Evolutionary conservation across 1,140 invertebrate genomes (phyloP), one percentile per base, ranked within the genome.

Genomic region (Drosophila malerkotliana): DNA sequence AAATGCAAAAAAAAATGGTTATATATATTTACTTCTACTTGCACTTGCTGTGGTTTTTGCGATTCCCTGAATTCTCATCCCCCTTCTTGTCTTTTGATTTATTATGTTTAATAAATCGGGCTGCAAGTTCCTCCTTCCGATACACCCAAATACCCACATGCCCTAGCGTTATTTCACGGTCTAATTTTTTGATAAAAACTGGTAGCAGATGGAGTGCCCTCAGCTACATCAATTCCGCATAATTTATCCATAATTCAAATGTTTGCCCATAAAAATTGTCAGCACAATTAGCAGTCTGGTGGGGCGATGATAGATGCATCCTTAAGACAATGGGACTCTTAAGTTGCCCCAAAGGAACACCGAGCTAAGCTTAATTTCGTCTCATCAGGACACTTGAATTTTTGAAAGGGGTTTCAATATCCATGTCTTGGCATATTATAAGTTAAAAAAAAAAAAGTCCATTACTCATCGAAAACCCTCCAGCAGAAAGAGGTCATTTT

Each of bases 131-230:
- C 30, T 21, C n/a, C n/a, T n/a, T 9, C 15, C 26, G n/a, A 14
- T 14, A 51, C 45, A 37, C 62, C 41, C 41, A 3, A 44, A 15
- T 44, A n/a, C 34, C 14, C 41, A 61, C 59, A 53, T 49, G 34
- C 45, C 24, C 52, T 49, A 49, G 73, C 51, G 75, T 87, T 87
- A 87, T 79, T 87, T 87, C 83, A 87, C 82, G 82, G 69, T 87
- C 83, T 87, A 87, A 87, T 87, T 87, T 85, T 71, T 72, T 75
- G 82, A 87, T 87, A 87, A 87, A 85, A 72, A 68, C 60, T 81
- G 77, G 39, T 57, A 67, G 81, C 82, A 85, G 82, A 81, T 85
- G 82, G 81, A 84, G 67, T 48, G 48, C 28, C 41, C 39, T 26
- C 37, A 55, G 47, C 60, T 67, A 54, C 69, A 85, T 85, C 77